These are phyloP conservation scores for Andrena marginata DNA, from an alignment of 2,888 invertebrate genomes.

Conservation along the genomic window DNA sequence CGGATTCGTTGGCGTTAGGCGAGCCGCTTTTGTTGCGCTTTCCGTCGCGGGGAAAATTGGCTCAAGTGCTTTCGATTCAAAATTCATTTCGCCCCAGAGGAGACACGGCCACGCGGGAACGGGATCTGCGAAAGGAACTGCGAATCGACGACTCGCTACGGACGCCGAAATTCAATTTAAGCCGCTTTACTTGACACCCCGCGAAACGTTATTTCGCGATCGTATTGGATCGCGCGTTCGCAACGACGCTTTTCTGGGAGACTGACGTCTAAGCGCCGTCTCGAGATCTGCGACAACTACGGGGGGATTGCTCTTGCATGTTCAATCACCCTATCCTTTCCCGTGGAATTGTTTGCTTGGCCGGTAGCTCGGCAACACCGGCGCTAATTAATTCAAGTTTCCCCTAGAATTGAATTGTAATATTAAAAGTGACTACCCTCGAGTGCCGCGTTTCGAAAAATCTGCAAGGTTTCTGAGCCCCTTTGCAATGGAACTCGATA, in stretches of 20 bases:
- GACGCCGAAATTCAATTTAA: conserved; percentile 52
- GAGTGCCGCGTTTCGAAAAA: no score
- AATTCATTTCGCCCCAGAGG: background rate
- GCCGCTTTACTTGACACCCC: conserved; percentile 47
- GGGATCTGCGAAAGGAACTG: background rate
- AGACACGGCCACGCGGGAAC: background rate
- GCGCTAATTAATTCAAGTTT: no score
- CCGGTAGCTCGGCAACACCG: no score
- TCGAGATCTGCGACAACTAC: background rate
- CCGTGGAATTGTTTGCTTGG: background rate
- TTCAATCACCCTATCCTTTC: background rate
- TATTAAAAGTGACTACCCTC: no score
- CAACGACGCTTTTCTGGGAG: conserved; percentile 18
- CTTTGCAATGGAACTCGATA: background rate
- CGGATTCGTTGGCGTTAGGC: background rate
- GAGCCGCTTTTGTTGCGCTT: background rate
- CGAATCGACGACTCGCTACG: conserved; percentile 2
- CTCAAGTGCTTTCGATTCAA: conserved; percentile 9
- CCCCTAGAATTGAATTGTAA: no score
- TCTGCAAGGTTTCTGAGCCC: no score
- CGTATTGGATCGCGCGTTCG: conserved; percentile 38
- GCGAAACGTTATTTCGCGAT: conserved; percentile 54
- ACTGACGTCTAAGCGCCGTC: conserved; percentile 1
- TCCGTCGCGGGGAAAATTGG: background rate
- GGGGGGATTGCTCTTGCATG: background rate